Evolutionary conservation across 2,113 vertebrate species (phyloP).

Genomic region (Atractosteus spatula): DNA sequence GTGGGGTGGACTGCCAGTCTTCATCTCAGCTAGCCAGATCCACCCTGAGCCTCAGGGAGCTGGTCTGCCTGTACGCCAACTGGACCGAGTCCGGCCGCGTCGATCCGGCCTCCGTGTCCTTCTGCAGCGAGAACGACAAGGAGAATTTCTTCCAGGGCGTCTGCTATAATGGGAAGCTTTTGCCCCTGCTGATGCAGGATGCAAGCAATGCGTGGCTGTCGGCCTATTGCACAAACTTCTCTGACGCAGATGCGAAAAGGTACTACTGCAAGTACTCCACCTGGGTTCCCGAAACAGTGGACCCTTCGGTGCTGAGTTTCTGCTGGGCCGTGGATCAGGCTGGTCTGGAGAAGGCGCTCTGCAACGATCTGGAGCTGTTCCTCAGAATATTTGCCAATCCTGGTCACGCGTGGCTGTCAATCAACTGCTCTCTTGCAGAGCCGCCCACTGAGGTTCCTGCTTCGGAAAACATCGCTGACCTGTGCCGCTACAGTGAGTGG

Average conservation of each 20-base stretch:
- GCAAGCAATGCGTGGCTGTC: conserved; percentile 61
- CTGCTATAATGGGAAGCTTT: conserved; percentile 50
- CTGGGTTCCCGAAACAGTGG: conserved; percentile 46
- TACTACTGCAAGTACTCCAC: conserved; percentile 60
- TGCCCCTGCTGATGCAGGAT: conserved; percentile 51
- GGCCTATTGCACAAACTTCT: conserved; percentile 55
- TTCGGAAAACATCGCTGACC: background rate
- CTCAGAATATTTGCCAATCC: conserved; percentile 52
- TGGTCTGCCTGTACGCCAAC: conserved; percentile 57
- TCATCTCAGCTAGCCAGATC: conserved; percentile 34
- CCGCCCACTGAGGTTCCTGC: background rate
- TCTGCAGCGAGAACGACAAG: conserved; percentile 62
- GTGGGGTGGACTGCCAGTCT: conserved; percentile 33
- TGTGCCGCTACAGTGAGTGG: conserved; percentile 63
- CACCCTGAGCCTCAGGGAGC: conserved; percentile 50
- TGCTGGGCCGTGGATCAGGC: conserved; percentile 57
- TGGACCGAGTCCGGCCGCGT: conserved; percentile 42
- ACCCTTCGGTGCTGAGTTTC: conserved; percentile 46
- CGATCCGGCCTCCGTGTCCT: conserved; percentile 53
- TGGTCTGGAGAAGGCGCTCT: conserved; percentile 51
- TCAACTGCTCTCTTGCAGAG: conserved; percentile 48
- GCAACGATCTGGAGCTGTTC: conserved; percentile 54
- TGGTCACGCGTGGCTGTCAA: conserved; percentile 43
- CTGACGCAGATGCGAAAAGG: conserved; percentile 43
- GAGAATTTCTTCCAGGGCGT: conserved; percentile 53